Base-by-base conservation (phyloP, 2,113 vertebrate genomes). In the Patagioenas fasciata region DNA sequence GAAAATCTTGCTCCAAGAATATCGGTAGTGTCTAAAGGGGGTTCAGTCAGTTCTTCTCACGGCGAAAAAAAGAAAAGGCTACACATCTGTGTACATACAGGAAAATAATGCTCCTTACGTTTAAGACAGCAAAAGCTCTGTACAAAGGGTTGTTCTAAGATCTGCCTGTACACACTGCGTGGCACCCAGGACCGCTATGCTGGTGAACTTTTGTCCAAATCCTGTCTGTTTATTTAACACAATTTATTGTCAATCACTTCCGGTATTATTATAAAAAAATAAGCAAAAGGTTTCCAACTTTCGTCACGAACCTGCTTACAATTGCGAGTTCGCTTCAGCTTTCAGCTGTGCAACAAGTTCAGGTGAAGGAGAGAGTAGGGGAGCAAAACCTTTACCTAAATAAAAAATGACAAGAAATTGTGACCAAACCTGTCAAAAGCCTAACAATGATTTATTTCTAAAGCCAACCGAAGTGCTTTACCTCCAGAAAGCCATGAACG, bases 181-280 rank as follows among this genome's bases (percentile, higher is more conserved):
- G 8, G 31, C 29, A 56, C 7, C 3, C 5, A 34, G 28, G n/a
- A 67, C 31, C 34, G n/a, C 25, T 44, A 6, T 2, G 8, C 3
- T 21, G 40, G 48, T 31, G 24, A 58, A 47, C 2, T 8, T 54
- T 29, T 44, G 38, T 11, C 17, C 29, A 13, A 84, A 86, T 6
- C 7, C 2, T 2, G 4, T 20, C 6, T 23, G 17, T 34, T 75
- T 88, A 51, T 80, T 83, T 58, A 42, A 48, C 5, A n/a, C 6
- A 50, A 14, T 69, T 62, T 51, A 10, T 26, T 72, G 8, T 11
- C 6, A 56, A 8, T 31, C 4, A 11, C 19, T 72, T 21, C 8
- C 0, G 0, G 3, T 36, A 54, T 40, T 70, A 50, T 15, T 31
- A 74, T 4, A 16, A 9, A 62, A 62, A 58, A 18, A 5, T 9